Conservation (phyloP, 2,888 invertebrate genomes). For the Tanytarsus gracilentus region DNA sequence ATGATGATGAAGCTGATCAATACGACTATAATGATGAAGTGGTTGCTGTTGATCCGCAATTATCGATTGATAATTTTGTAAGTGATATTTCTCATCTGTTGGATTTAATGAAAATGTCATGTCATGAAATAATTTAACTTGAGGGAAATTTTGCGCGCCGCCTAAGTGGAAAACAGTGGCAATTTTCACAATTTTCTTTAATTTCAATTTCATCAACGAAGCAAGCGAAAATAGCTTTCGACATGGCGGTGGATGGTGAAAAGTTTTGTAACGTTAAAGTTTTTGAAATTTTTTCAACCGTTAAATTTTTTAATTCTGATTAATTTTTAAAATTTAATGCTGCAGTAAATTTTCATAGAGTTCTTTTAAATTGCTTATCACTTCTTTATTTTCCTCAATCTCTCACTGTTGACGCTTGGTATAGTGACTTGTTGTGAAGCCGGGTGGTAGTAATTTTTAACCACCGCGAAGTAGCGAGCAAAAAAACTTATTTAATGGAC, state of each 20-base stretch:
- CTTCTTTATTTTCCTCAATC: constrained; percentile 22
- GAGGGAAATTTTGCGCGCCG: too few species aligned
- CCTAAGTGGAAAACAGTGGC: too few species aligned
- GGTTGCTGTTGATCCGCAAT: constrained; percentile 2
- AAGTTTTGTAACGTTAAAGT: too few species aligned
- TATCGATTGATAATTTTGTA: constrained; percentile 20
- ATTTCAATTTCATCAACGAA: too few species aligned
- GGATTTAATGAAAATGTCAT: not conserved
- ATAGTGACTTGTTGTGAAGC: constrained; percentile 3
- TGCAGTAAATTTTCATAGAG: too few species aligned
- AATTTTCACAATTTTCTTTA: too few species aligned
- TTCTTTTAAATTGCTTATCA: constrained; percentile 23
- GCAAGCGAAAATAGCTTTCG: too few species aligned
- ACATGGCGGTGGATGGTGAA: too few species aligned
- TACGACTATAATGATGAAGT: constrained; percentile 27
- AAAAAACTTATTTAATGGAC: constrained; percentile 17
- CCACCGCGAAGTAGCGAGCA: too few species aligned
- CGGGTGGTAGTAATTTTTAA: constrained; percentile 21
- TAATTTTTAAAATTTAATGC: too few species aligned
- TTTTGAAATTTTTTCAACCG: too few species aligned
- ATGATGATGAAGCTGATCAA: constrained; percentile 31
- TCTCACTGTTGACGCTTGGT: not conserved
- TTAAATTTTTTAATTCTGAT: too few species aligned
- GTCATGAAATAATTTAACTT: not conserved
- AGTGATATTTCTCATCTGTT: constrained; percentile 19